Evolutionary conservation across 1,140 invertebrate genomes (phyloP), one percentile per base, ranked within the genome.

Genomic region (Galleria mellonella): DNA sequence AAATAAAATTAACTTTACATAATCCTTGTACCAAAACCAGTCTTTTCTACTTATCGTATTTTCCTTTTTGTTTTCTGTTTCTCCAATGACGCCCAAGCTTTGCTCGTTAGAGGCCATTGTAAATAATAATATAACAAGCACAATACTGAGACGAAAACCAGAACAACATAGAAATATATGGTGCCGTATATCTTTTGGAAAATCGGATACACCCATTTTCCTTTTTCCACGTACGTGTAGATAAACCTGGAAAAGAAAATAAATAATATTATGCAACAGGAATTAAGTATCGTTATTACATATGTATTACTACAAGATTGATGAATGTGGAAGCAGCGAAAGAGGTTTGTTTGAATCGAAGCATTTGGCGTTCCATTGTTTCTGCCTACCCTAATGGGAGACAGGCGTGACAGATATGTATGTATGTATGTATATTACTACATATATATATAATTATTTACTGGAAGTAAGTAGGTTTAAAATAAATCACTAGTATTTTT

Each of bases 121-220:
- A 9, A 48, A 4, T 8, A 40, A 15, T 32, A 38, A 31, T 31
- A 55, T 41, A 17, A 11, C 10, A 4, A 31, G 9, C n/a, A 23
- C 23, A 11, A 50, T 14, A 14, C 50, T 6, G 0, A 51, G 51
- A 29, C 1, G 0, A 10, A 12, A 0, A 40, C 4, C 8, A 47
- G 12, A 9, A 56, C 23, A 1, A 52, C 0, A 0, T 43, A 40
- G 10, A 52, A 41, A 9, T 39, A 31, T 13, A 50, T 10, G 0
- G 50, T 52, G 1, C 50, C 53, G 11, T 37, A 29, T 0, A 44
- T 1, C n/a, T 42, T 23, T 7, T 28, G 31, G 8, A 61, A 46
- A 10, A 61, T 37, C 0, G 58, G 53, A 17, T 61, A 61, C n/a
- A 61, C 29, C 58, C 58, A 61, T 4, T 35, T 17, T 0, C 44